Conservation (phyloP, 2,113 vertebrate genomes). For the Pandion haliaetus region DNA sequence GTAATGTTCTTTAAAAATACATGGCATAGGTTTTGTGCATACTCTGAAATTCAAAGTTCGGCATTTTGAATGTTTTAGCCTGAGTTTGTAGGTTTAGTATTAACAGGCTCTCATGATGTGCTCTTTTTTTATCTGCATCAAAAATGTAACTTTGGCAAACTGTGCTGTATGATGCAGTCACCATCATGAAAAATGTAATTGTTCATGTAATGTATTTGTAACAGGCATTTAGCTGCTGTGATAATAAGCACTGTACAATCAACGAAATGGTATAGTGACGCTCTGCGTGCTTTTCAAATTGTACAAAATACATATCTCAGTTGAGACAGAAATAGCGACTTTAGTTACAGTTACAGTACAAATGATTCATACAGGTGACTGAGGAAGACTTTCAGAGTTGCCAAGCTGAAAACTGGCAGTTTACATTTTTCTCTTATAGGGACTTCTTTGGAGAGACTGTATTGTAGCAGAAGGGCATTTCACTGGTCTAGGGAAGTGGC, state of each 20-base stretch:
- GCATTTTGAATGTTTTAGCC: not conserved
- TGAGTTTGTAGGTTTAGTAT: not conserved
- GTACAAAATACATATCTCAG: not conserved
- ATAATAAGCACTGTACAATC: conserved; percentile 46
- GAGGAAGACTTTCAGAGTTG: not conserved
- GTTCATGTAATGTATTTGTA: not conserved
- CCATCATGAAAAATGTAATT: not conserved
- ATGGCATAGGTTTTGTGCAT: not conserved
- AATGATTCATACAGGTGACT: conserved; percentile 16
- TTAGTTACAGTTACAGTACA: not conserved
- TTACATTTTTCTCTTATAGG: not conserved
- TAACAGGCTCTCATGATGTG: not conserved
- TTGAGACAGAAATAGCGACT: conserved; percentile 40
- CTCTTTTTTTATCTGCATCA: not conserved
- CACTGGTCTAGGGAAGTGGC: too few species aligned
- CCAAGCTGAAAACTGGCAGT: not conserved
- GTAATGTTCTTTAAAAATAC: not conserved
- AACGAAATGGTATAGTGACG: not conserved
- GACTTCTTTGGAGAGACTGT: not conserved
- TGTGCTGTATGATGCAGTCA: not conserved
- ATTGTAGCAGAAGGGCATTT: not conserved
- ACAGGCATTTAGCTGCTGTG: conserved; percentile 37
- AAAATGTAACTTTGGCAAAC: not conserved
- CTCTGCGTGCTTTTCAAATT: not conserved
- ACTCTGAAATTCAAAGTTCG: not conserved